Base-by-base conservation (phyloP, 2,888 invertebrate species). In the Cerastis rubricosa region DNA sequence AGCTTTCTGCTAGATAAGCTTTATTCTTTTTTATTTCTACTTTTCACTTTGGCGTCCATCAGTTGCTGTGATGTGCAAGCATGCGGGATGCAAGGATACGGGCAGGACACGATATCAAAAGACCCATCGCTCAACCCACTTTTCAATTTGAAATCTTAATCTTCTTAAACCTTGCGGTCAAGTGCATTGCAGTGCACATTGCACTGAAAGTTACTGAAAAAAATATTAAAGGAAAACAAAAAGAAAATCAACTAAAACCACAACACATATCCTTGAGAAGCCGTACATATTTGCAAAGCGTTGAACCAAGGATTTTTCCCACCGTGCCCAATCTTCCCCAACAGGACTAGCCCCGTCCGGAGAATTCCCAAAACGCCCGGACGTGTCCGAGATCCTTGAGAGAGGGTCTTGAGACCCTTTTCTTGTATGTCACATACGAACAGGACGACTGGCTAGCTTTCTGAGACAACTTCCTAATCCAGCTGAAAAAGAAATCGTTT, bases 311-410 rank as follows among this genome's bases (percentile, higher is more conserved):
- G 87, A 90, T 90, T 90, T 88, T 90, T 89, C 90, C 85, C 89
- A 91, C 88, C 86, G 87, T 88, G 81, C 89, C 78, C 91, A 94
- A 92, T 92, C 89, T 90, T 90, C 87, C 78, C 82, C 84, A 84
- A 83, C 87, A 89, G 87, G 91, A 91, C 91, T 91, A 89, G 92
- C 92, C 89, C 89, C 85, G 85, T 89, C 83, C 87, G 81, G 83
- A 84, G 93, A 92, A 94, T 94, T 94, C 93, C 93, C 92, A 85
- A 90, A 92, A 89, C 92, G 92, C 93, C 92, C 87, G 84, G 85
- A 92, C 92, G 91, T 91, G 91, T 90, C 91, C 89, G 84, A 89
- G 89, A 89, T 90, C 92, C 93, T 91, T 91, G 87, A 75, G 68
- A 77, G 80, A 86, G 91, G 92, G 91, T 84, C 87, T 87, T 80